Evolutionary conservation across 2,888 invertebrate species (phyloP), one percentile per base, ranked within the genome.

Genomic region (Acrobasis repandana): DNA sequence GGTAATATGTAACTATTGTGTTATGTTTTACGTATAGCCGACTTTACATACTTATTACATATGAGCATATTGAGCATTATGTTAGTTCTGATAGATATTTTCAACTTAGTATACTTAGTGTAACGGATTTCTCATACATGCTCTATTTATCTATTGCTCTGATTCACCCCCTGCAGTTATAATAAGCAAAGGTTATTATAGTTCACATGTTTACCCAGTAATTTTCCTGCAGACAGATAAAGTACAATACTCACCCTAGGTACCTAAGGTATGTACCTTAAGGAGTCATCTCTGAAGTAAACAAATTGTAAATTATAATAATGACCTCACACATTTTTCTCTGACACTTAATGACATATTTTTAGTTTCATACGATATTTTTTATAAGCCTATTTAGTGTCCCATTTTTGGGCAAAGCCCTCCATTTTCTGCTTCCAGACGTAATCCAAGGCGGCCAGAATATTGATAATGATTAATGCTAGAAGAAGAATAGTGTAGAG

Each of bases 171-270:
- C 9, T 36, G 38, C 38, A 8, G 38, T 20, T 54, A 50, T 34
- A 10, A 52, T 34, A n/a, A 34, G 10, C 16, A 38, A 33, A 36
- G 15, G n/a, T 54, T 38, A 38, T 15, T 38, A 9, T 20, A 54
- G 52, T 16, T 54, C 16, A 54, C 18, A 18, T 43, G 38, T 43
- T 54, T 54, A 54, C 54, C 20, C 54, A 36, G 54, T 54, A 54
- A 54, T 38, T 54, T 54, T 54, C 54, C 54, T 43, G 11, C 38
- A 54, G 38, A 54, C 54, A 38, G 52, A 54, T 54, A 54, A 54
- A 38, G 38, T 11, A 54, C 54, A 54, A 28, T 28, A 28, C 28
- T 28, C 14, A 54, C 38, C 54, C 38, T 38, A 20, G 43, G 54
- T 20, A 54, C 54, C 38, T 54, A 54, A 54, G 54, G 54, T 38